phyloP scores from a whole-genome alignment of 1,140 invertebrate genomes.

The Ectropis grisescens region DNA sequence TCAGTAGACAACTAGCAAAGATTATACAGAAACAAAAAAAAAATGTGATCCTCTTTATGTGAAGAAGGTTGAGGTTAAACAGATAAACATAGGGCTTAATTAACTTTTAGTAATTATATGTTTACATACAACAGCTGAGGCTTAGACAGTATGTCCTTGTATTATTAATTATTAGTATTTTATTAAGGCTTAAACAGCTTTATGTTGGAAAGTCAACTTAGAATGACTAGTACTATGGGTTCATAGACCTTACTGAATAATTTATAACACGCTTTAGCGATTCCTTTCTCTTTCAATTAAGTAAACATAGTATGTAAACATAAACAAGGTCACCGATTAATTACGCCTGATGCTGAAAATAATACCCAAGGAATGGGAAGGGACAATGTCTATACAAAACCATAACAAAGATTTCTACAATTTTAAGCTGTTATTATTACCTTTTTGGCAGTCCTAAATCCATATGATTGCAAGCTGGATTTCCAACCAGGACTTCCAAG shows the following conservation, averaged over 20 bases:
- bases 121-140: too few species aligned
- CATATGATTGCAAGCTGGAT: slow-evolving; percentile 38
- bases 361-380: too few species aligned
- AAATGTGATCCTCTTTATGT: too few species aligned
- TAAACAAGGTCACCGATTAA: slow-evolving; percentile 23
- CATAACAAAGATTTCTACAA: not conserved
- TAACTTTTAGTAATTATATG: too few species aligned
- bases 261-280: slow-evolving; percentile 1
- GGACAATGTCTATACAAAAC: too few species aligned
- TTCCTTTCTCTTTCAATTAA: slow-evolving; percentile 18
- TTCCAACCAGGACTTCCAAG: slow-evolving; percentile 33
- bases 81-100: too few species aligned
- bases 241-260: slow-evolving; percentile 7
- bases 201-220: not conserved
- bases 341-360: too few species aligned
- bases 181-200: not conserved
- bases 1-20: too few species aligned
- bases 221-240: not conserved
- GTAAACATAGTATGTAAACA: slow-evolving; percentile 24
- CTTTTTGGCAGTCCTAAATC: slow-evolving; percentile 45
- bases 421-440: slow-evolving; percentile 16
- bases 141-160: too few species aligned
- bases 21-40: too few species aligned
- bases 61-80: not conserved
- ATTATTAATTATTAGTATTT: not conserved